Evolutionary conservation across 2,797 vertebrate genomes (phyloP).

Genomic region (Buphagus erythrorhynchus): DNA sequence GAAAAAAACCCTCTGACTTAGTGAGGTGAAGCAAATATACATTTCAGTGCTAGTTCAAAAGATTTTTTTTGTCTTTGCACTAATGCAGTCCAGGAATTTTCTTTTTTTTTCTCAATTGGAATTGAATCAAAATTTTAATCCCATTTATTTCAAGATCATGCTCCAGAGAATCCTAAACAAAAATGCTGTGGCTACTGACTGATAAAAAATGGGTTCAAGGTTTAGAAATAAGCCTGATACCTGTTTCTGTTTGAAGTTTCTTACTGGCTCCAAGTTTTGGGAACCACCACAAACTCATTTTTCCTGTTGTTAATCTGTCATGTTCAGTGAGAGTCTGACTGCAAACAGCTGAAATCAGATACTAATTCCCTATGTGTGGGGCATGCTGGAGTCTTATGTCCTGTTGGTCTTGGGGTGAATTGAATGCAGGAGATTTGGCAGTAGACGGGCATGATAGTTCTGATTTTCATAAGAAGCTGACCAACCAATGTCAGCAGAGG

Average conservation of each 20-base stretch:
- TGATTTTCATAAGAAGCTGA: neutral
- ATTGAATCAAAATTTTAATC: neutral
- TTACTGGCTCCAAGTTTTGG: neutral
- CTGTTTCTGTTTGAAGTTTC: neutral
- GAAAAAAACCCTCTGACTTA: neutral
- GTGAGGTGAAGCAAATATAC: neutral
- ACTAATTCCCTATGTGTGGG: neutral
- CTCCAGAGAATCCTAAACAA: neutral
- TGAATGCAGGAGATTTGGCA: neutral
- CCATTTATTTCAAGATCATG: neutral
- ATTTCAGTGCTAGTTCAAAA: neutral
- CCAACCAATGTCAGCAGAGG: fast-evolving
- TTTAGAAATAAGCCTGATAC: neutral
- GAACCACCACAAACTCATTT: neutral
- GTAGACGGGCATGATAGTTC: fast-evolving
- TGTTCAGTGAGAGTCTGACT: neutral
- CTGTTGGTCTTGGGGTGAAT: neutral
- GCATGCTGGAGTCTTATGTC: neutral
- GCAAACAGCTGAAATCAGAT: neutral
- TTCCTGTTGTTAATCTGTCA: fast-evolving
- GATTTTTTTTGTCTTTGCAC: neutral
- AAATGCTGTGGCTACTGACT: neutral
- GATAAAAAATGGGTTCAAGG: neutral
- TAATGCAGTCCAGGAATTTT: neutral
- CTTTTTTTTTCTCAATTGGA: neutral